Base-by-base conservation (phyloP, 2,797 vertebrate genomes). In the Esox masquinongy region DNA sequence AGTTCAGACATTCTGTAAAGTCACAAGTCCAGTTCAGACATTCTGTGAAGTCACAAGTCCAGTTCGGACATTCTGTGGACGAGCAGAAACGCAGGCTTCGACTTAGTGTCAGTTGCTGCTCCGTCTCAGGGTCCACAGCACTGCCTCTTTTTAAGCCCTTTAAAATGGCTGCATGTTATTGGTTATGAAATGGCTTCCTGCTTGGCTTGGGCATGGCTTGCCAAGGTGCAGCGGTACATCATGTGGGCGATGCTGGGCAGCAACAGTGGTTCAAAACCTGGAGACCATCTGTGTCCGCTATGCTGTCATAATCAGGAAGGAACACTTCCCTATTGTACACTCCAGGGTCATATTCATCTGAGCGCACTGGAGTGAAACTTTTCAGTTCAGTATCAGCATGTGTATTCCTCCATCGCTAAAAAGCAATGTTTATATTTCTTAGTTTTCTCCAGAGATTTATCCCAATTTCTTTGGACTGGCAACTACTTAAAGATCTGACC, bases 271-370 rank as follows among this genome's bases (percentile, higher is more conserved):
- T 31, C 14, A n/a, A 68, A n/a, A 43, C 67, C 67, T 19, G 67
- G 67, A 68, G 31, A 22, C 67, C 67, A 68, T 68, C 67, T 43
- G 67, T 68, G 67, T 39, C 67, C 19, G 34, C 31, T 19, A 8
- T 34, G 17, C 39, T n/a, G 34, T n/a, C 36, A 12, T n/a, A 36
- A 19, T 22, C 66, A 36, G 31, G 34, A 36, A 39, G 36, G 34
- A 17, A 53, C 24, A 51, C 19, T 15, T 51, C 22, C 29, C 29
- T 67, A 15, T 67, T 9, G 14, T 17, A 67, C 31, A 67, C 29
- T 67, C 64, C 22, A 61, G 19, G 53, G 56, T 61, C 22, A 22
- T 14, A 11, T 22, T 56, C 19, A 56, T 56, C n/a, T 9, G n/a
- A 56, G 5, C 9, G 51, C 19, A 56, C 51, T n/a, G 2, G 7